These are phyloP conservation scores for Scaptomyza caliginosa DNA, from an alignment of 2,888 invertebrate genomes.

Conservation along the genomic window DNA sequence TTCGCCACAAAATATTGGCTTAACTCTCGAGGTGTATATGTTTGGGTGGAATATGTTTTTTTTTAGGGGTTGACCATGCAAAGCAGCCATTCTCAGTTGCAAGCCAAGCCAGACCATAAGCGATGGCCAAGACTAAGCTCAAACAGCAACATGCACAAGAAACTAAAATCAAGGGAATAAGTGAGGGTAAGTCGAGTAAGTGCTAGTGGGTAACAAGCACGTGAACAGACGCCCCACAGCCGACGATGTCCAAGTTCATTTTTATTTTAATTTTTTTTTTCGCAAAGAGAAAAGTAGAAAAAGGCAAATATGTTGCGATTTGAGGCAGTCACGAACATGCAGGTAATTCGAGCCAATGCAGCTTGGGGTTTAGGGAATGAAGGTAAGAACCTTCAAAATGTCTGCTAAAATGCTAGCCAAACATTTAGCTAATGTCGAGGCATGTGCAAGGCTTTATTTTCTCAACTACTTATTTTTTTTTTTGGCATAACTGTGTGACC, in stretches of 20 bases:
- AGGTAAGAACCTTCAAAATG: conserved; percentile 23
- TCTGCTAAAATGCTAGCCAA: conserved; percentile 4
- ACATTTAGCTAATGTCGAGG: background rate
- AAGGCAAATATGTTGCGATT: conserved; percentile 23
- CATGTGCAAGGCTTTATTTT: background rate
- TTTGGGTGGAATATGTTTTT: conserved; percentile 2
- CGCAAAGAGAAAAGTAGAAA: conserved; percentile 28
- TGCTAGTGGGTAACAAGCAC: conserved; percentile 19
- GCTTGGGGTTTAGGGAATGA: background rate
- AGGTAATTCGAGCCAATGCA: conserved; percentile 26
- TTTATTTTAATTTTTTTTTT: conserved; percentile 62
- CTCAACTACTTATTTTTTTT: background rate
- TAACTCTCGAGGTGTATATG: conserved; percentile 61
- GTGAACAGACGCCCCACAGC: conserved; percentile 39
- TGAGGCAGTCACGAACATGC: conserved; percentile 48
- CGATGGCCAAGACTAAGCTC: conserved; percentile 50
- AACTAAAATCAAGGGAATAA: conserved; percentile 5
- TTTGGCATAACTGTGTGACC: background rate
- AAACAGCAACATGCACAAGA: conserved; percentile 17
- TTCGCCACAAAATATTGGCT: conserved; percentile 73
- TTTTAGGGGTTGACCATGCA: conserved; percentile 34
- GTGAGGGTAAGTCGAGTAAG: background rate
- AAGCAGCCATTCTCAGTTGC: conserved; percentile 34
- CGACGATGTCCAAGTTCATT: conserved; percentile 64
- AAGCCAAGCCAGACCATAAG: conserved; percentile 61